Conservation (phyloP, 2,797 vertebrate genomes). For the Danio albolineatus region DNA sequence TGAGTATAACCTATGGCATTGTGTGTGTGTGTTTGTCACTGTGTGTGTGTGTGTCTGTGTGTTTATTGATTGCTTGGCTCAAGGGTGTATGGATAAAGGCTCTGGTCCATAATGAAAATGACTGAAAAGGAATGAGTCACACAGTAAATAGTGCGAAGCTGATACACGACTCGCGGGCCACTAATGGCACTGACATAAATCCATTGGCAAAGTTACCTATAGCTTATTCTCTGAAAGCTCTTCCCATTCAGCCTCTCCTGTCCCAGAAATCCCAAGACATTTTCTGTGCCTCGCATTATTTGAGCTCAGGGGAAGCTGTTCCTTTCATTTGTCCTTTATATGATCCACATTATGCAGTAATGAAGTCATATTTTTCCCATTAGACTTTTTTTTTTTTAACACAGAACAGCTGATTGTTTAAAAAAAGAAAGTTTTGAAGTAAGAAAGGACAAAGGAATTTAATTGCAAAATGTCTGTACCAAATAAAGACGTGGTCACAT, state of each 20-base stretch:
- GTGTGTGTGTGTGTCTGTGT: not conserved
- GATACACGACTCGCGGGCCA: conserved; percentile 21
- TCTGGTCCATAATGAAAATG: conserved; percentile 49
- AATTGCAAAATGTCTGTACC: not conserved
- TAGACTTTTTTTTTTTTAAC: not conserved
- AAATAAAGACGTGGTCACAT: no score
- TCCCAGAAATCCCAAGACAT: conserved; percentile 15
- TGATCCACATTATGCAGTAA: not conserved
- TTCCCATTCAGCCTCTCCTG: conserved; percentile 8
- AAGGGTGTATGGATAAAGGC: conserved; percentile 47
- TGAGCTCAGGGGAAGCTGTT: not conserved
- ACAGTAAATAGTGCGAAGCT: conserved; percentile 46
- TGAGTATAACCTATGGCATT: conserved; percentile 21
- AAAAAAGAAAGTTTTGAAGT: not conserved
- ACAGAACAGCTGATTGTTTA: not conserved
- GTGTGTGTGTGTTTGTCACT: not conserved
- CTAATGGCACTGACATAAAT: conserved; percentile 40
- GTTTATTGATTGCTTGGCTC: conserved; percentile 40
- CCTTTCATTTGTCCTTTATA: conserved; percentile 10
- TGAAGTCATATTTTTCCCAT: not conserved
- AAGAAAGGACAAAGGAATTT: not conserved
- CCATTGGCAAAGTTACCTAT: conserved; percentile 27
- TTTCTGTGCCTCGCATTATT: not conserved
- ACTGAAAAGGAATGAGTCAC: conserved; percentile 45
- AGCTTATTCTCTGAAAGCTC: conserved; percentile 21